A percentile compares a stretch with the other conserved stretches of the same genome.
These are phyloP conservation scores for Lophotis ruficrista DNA, from an alignment of 2,113 vertebrate species.

Conservation along the genomic window DNA sequence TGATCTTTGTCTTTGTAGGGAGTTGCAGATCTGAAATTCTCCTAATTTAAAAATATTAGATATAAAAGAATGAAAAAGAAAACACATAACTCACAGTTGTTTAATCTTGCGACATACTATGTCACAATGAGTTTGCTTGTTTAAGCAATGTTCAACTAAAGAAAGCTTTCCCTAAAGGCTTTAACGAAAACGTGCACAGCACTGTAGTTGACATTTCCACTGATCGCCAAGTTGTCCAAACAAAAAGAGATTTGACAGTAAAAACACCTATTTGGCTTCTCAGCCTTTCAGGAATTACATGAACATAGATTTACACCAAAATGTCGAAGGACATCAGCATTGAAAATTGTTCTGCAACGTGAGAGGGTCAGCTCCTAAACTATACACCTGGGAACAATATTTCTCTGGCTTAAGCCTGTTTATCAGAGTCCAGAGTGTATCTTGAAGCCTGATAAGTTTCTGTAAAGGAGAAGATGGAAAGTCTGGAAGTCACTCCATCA, in stretches of 20 bases:
- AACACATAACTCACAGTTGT: neutral
- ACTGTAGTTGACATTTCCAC: neutral
- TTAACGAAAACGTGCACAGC: neutral
- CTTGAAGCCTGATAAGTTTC: neutral
- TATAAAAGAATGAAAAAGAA: neutral
- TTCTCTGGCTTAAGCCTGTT: neutral
- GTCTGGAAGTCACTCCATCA: neutral
- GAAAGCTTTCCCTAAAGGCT: neutral
- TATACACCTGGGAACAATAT: neutral
- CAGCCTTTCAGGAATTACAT: neutral
- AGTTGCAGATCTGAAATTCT: neutral
- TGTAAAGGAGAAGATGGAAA: neutral
- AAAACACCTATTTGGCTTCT: neutral
- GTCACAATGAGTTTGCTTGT: neutral
- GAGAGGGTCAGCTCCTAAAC: neutral
- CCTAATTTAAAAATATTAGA: neutral
- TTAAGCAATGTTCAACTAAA: neutral
- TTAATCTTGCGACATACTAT: neutral
- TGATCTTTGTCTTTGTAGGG: neutral
- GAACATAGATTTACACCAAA: neutral
- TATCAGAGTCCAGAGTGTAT: neutral
- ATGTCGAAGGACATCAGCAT: neutral
- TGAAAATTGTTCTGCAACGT: neutral
- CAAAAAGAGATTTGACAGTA: neutral
- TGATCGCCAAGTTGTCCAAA: neutral